Base-by-base conservation (phyloP, 2,888 invertebrate genomes). In the Calameuta pallipes region DNA sequence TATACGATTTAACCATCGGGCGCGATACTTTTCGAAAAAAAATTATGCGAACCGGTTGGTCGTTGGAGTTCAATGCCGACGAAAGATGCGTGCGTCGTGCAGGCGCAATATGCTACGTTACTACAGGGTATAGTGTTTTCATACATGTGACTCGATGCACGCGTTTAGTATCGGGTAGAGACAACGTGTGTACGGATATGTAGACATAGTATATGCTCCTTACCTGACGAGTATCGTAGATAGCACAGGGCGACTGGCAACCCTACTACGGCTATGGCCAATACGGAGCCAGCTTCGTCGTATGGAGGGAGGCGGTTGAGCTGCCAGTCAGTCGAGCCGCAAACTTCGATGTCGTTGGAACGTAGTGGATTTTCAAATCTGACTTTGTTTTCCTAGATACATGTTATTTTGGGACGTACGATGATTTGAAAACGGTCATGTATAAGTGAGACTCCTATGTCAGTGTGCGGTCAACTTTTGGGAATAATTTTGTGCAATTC, bases 241-340 rank as follows among this genome's bases (percentile, higher is more conserved):
- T 56, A 56, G 56, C 23, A 15, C 56, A 23, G 56, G 56, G 56
- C 56, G 56, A 56, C 56, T 73, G 75, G 78, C 37, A 35, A 68
- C 68, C 78, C 80, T 78, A 79, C 78, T 82, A 80, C 82, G 82
- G 78, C 79, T 75, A 79, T 79, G 80, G 79, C 76, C 78, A 76
- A 77, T 23, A 73, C 75, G 80, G 78, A 75, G 71, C 73, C 76
- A 56, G 76, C 74, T 70, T 34, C 79, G 73, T 35, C 41, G 73
- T 37, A 82, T 77, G 78, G 79, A 74, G 71, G 77, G 80, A 80
- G 79, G 78, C 83, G 83, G 79, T 56, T 56, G 56, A 56, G 56
- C 80, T 82, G 82, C 83, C 82, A 85, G 75, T 56, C 83, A 84
- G 90, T 90, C 86, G 89, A 86, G 88, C 88, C 89, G 90, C 89